Percentiles rank a stretch among this genome's conserved stretches.
Evolutionary conservation across 2,797 vertebrate genomes (phyloP).

Genomic region (Propithecus deckenii): DNA sequence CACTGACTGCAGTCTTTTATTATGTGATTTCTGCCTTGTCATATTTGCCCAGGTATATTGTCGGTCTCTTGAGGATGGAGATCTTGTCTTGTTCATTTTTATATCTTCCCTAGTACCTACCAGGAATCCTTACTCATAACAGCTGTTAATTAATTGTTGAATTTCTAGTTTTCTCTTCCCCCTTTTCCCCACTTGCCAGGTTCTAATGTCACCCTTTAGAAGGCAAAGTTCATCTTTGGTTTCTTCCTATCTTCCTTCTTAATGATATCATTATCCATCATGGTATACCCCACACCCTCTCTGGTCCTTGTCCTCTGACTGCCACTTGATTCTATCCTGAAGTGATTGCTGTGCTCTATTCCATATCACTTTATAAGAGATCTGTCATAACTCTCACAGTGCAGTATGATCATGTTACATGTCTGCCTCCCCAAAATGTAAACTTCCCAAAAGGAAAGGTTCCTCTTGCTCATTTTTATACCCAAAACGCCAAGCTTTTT

Average conservation of each 20-base stretch:
- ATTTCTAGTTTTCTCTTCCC: not conserved
- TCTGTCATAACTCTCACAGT: not conserved
- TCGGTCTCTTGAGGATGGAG: not conserved
- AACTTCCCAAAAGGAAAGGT: not conserved
- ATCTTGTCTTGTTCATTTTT: not conserved
- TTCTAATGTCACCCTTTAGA: not conserved
- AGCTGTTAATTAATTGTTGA: slow-evolving; percentile 27
- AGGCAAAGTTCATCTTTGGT: not conserved
- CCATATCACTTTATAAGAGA: not conserved
- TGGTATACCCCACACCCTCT: not conserved
- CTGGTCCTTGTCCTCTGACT: not conserved
- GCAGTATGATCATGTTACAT: not conserved
- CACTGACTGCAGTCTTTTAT: not conserved
- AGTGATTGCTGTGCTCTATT: not conserved
- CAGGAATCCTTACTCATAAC: not conserved
- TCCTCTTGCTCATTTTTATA: not conserved
- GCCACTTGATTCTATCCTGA: not conserved
- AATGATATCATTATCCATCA: not conserved
- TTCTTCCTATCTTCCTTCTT: not conserved
- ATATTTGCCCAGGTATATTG: not conserved
- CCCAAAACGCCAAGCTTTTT: not conserved
- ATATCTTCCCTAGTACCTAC: slow-evolving; percentile 1
- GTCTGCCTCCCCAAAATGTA: not conserved
- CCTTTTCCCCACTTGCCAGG: not conserved
- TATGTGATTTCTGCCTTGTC: not conserved